Evolutionary conservation across 2,113 vertebrate species (phyloP), one percentile per base, ranked within the genome.

Genomic region (Nesoenas mayeri): DNA sequence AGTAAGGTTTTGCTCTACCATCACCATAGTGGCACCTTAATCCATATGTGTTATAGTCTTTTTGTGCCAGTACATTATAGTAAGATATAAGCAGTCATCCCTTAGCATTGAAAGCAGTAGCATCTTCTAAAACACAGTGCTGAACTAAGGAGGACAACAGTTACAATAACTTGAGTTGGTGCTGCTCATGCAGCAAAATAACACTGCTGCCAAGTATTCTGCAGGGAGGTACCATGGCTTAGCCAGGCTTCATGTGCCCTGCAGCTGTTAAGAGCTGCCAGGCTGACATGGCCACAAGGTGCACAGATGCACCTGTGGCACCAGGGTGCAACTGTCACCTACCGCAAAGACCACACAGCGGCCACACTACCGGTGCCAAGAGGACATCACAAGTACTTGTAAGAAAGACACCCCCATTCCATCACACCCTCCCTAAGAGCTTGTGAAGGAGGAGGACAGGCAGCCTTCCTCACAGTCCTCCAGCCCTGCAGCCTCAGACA

Each of bases 11-110:
- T 61, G 29, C 18, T 65, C 34, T 36, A 29, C 9, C 17, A 25
- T 47, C 66, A 71, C 13, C 15, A 22, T 1, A 71, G 8, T 2
- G 8, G 18, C 20, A 79, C 28, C 24, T 44, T 38, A 81, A 66
- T 5, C n/a, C 7, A 7, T 4, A 2, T 2, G 2, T 4, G 5
- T 24, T 53, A 42, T 0, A 42, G 14, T 4, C 15, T 48, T 53
- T 67, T 48, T 40, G 1, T 6, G 42, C 42, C 36, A 28, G 8
- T 19, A 61, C 5, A 6, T 3, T 47, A 44, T 1, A 73, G 18
- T n/a, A 47, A 74, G 12, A 14, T 44, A 50, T 5, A 42, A 51
- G 15, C 10, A 77, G 29, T 20, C 38, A 47, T 2, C 11, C 22
- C 9, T 3, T 11, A 56, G n/a, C 22, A 29, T 54, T 40, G 34